Base-by-base conservation (phyloP, 2,797 vertebrate genomes). In the Galaxias olidus region DNA sequence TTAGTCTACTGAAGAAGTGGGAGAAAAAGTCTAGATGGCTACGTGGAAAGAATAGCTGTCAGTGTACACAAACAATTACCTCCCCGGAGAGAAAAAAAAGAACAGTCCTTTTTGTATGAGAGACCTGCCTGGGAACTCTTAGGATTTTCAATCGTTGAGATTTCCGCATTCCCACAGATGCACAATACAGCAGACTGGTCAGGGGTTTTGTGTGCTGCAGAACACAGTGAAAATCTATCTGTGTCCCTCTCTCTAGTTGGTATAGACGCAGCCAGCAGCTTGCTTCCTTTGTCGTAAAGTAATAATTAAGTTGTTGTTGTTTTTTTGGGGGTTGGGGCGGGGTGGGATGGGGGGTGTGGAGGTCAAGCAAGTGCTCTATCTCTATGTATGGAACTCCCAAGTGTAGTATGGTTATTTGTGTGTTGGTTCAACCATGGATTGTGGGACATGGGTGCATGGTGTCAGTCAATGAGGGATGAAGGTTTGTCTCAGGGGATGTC, bases 391-490 rank as follows among this genome's bases (percentile, higher is more conserved):
- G 68, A 62, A n/a, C 14, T 43, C 46, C 71, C 73, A 13, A 76
- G 73, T 65, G 59, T 49, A 14, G 19, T 20, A 59, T 68, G 18
- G 49, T 46, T 68, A 65, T 59, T 57, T 65, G 71, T 58, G 61
- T 44, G 51, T 46, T 15, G 69, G 42, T 62, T 65, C 52, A 9
- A 53, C 54, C 65, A 54, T 74, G 59, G 54, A 63, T 59, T 61
- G 19, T 4, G 48, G 63, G 71, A 71, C 72, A 64, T 65, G 63
- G 63, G 54, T 63, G 69, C 49, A 78, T 44, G 0, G 13, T 44
- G 72, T 20, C 65, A 65, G 72, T 45, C 73, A 78, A 83, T 84
- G 79, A 84, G 66, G 71, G 78, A 82, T 82, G 81, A 82, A 74
- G 79, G 80, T 68, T 78, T 61, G 18, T 47, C 53, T 75, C 69